These are phyloP conservation scores for Melipona bicolor DNA, from an alignment of 2,888 invertebrate genomes.

Conservation along the genomic window DNA sequence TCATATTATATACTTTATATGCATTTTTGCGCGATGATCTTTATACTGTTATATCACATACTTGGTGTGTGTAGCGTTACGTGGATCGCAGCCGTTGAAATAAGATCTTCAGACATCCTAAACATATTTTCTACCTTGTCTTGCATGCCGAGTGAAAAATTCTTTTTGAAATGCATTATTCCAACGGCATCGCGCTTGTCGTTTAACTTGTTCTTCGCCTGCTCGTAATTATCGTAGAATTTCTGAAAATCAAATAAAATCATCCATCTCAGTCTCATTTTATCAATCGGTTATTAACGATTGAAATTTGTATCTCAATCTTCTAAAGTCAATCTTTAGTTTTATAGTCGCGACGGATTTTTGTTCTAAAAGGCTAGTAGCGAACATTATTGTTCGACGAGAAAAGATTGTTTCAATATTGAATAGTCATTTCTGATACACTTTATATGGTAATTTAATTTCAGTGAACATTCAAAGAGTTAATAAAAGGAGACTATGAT, in stretches of 20 bases:
- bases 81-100: conserved; percentile 86
- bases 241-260: conserved; percentile 76
- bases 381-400: no score
- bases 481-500: no score
- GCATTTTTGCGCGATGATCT: background rate
- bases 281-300: background rate
- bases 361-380: no score
- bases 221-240: conserved; percentile 85
- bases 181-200: conserved; percentile 86
- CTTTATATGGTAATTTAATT: no score
- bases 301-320: background rate
- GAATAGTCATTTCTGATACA: no score
- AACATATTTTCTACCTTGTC: conserved; percentile 85
- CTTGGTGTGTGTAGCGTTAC: conserved; percentile 92
- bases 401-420: no score
- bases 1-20: background rate
- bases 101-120: conserved; percentile 81
- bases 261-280: background rate
- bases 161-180: conserved; percentile 88
- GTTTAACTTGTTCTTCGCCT: conserved; percentile 86
- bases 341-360: no score
- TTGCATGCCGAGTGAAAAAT: conserved; percentile 89
- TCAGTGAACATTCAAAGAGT: no score
- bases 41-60: conserved; percentile 43
- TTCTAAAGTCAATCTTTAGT: background rate